A percentile compares a stretch with the other conserved stretches of the same genome.
phyloP scores from a whole-genome alignment of 2,113 vertebrate genomes.

The Micronycteris hirsuta region DNA sequence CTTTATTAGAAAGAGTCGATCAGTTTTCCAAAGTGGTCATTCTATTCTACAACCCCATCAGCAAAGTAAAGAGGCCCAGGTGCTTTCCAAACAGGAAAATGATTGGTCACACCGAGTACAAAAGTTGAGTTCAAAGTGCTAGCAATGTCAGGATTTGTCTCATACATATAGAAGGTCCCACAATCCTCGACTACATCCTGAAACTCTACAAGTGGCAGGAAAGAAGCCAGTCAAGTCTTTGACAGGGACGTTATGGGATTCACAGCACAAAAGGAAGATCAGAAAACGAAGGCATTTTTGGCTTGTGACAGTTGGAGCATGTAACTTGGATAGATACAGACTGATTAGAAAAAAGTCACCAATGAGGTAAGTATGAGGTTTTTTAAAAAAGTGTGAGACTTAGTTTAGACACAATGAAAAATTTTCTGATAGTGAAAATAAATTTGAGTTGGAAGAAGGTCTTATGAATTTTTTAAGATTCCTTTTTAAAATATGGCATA shows the following conservation, averaged over 20 bases:
- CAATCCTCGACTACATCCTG: neutral
- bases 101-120: neutral
- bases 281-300: neutral
- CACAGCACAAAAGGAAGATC: neutral
- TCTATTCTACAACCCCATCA: neutral
- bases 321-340: neutral
- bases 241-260: neutral
- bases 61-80: neutral
- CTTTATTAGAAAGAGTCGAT: too few species aligned
- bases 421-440: neutral
- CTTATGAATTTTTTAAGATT: slow-evolving; percentile 7
- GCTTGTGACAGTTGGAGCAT: neutral
- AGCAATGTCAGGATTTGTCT: neutral
- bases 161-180: neutral
- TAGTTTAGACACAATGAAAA: neutral
- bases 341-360: neutral
- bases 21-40: neutral
- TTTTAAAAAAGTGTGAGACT: neutral
- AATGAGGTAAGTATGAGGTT: neutral
- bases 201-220: neutral
- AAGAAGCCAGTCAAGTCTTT: neutral
- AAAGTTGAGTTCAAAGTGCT: neutral
- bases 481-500: neutral
- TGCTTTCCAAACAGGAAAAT: neutral
- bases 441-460: neutral